A percentile compares a stretch with the other conserved stretches of the same genome.
Evolutionary conservation across 2,113 vertebrate species (phyloP).

Genomic region (Orthochromis indermauri): DNA sequence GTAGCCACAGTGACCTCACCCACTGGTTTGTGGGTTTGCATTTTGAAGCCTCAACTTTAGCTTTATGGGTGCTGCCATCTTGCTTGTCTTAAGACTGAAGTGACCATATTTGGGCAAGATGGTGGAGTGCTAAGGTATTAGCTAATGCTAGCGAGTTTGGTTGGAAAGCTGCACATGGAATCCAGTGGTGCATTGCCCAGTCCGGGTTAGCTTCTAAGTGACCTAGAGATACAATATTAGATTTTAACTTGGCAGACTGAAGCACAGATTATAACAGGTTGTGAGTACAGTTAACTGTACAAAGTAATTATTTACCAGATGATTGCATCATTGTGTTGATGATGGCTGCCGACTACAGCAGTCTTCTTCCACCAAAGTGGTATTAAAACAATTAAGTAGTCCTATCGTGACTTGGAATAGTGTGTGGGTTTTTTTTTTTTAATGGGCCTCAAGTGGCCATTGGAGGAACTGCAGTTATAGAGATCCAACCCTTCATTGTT

Average conservation of each 20-base stretch:
- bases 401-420: not conserved
- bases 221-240: not conserved
- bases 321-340: not conserved
- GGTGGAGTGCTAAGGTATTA: not conserved
- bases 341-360: not conserved
- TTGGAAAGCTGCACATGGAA: not conserved
- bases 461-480: not conserved
- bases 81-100: not conserved
- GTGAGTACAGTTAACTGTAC: not conserved
- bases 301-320: not conserved
- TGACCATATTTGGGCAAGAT: not conserved
- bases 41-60: not conserved
- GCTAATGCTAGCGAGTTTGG: not conserved
- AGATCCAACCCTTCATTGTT: not conserved
- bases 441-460: not conserved
- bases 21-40: not conserved
- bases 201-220: not conserved
- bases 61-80: not conserved
- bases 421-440: fast-evolving
- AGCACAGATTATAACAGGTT: not conserved
- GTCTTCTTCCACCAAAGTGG: not conserved
- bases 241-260: not conserved
- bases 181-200: not conserved
- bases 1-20: not conserved
- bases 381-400: not conserved